These are phyloP conservation scores for Forbesichthys agassizii DNA, from an alignment of 2,113 vertebrate species.

Conservation along the genomic window DNA sequence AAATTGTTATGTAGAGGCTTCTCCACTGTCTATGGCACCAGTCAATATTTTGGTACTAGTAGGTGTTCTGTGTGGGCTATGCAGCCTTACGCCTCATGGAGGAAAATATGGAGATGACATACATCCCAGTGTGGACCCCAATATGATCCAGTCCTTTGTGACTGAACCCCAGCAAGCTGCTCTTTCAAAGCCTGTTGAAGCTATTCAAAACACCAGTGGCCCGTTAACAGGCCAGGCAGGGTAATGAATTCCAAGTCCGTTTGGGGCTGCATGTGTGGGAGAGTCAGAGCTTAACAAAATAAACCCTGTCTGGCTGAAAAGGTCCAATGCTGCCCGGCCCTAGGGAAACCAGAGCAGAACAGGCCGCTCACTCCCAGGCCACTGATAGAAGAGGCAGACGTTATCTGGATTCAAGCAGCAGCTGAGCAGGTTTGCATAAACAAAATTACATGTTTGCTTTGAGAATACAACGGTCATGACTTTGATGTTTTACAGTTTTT, in stretches of 20 bases:
- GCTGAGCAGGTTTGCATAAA: no score
- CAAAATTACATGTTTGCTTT: no score
- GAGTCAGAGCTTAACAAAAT: conserved; percentile 69
- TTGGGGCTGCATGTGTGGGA: conserved; percentile 53
- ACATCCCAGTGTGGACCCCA: conserved; percentile 27
- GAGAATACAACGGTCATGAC: no score
- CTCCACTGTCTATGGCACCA: conserved; percentile 30
- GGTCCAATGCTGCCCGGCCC: conserved; percentile 55
- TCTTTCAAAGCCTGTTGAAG: conserved; percentile 61
- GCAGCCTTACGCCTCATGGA: conserved; percentile 1
- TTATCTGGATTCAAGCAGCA: no score
- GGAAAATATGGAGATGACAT: conserved; percentile 46
- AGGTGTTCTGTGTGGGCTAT: conserved; percentile 39
- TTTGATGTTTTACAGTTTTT: no score
- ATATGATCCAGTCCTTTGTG: conserved; percentile 46
- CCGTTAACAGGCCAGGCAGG: conserved; percentile 36
- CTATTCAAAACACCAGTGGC: conserved; percentile 65
- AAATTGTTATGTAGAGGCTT: conserved; percentile 41
- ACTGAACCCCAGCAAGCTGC: conserved; percentile 34
- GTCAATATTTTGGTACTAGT: conserved; percentile 58
- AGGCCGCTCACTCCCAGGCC: conserved; percentile 60
- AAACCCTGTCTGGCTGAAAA: conserved; percentile 66
- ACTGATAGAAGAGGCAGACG: conserved; percentile 33
- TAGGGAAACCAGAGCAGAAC: conserved; percentile 38
- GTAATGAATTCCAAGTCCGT: conserved; percentile 66